phyloP scores from a whole-genome alignment of 1,140 invertebrate genomes.

The Neodiprion fabricii region DNA sequence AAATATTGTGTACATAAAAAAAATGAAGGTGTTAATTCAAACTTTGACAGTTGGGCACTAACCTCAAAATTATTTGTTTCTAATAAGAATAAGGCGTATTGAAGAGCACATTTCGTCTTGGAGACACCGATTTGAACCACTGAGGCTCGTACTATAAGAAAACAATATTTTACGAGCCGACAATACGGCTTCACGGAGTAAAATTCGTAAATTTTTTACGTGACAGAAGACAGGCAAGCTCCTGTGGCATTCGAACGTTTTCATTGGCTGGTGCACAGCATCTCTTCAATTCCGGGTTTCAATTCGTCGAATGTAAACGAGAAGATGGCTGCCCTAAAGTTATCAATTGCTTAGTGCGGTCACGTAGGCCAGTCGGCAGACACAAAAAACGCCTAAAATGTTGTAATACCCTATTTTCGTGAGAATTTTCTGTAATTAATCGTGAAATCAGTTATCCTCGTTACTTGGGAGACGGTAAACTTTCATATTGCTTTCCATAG shows the following conservation, averaged over 20 bases:
- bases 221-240: not conserved
- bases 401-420: not conserved
- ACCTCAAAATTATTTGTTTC: not conserved
- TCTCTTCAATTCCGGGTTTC: not conserved
- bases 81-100: not conserved
- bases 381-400: constrained; percentile 7
- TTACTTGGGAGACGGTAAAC: not conserved
- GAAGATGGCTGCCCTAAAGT: constrained; percentile 3
- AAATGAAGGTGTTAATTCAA: not conserved
- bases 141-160: not conserved
- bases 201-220: constrained; percentile 6
- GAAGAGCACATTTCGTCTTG: not conserved
- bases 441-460: not conserved
- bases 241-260: not conserved
- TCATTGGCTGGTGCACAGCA: not conserved
- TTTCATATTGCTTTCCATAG: not conserved
- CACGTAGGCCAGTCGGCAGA: constrained; percentile 6
- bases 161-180: not conserved
- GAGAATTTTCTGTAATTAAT: not conserved
- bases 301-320: not conserved
- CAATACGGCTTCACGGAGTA: not conserved
- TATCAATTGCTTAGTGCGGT: not conserved
- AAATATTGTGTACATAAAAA: too few species aligned
- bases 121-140: not conserved
- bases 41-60: not conserved